Base-by-base conservation (phyloP, 2,888 invertebrate species). In the Chrysolina americana region DNA sequence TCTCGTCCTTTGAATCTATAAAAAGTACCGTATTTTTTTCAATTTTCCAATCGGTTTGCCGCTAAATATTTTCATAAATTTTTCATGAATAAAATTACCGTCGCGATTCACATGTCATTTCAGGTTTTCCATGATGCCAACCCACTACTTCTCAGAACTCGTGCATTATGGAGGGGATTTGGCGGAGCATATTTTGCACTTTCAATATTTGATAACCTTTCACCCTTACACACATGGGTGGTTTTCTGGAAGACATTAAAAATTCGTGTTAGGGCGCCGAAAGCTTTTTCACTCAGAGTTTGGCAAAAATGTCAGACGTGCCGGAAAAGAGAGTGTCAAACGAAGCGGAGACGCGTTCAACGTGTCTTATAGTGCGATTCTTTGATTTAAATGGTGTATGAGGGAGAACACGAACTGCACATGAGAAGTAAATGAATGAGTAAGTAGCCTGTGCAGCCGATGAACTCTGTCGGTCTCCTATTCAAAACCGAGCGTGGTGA, bases 291-390 rank as follows among this genome's bases (percentile, higher is more conserved):
- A 77, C 59, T 28, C 15, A 2, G 9, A 59, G 59, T 28, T 59
- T 59, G 73, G 78, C 75, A 77, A 76, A 80, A 80, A 78, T 77
- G 79, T 78, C 76, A 71, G 56, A 65, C 71, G 74, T 69, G 73
- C 68, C 79, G 76, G 48, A 48, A 76, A 76, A 76, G 74, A 76
- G 77, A 77, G 75, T 80, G 79, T 78, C 79, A 76, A 76, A 73
- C 75, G 73, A 73, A 76, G 65, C 76, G 76, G 71, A 73, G 74
- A 71, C 63, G 65, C 59, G 9, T 59, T 28, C 13, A 59, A 28
- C 5, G 28, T 28, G 23, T 23, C 0, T 28, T 23, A 17, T 23
- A 59, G 59, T 59, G 59, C 59, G 21, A 23, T 53, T 53, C 53
- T 21, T 53, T 23, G 21, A 13, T 21, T 19, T 21, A 8, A 21